Evolutionary conservation across 2,113 vertebrate species (phyloP).

Genomic region (Halcyon malimbica): DNA sequence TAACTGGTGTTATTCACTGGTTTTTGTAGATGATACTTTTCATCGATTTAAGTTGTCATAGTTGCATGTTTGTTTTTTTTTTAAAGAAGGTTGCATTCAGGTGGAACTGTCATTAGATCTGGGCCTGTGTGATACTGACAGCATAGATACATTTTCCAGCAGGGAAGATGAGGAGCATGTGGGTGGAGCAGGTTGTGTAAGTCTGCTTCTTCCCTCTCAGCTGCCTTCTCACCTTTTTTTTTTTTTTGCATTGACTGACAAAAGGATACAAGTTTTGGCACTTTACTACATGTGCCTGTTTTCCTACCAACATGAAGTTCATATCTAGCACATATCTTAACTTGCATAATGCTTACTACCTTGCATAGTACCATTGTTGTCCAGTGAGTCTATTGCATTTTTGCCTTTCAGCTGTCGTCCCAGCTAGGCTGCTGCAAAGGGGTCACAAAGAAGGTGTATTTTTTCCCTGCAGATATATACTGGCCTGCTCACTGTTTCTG

Average conservation of each 20-base stretch:
- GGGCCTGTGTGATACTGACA: neutral
- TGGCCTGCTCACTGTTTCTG: neutral
- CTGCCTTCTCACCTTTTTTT: neutral
- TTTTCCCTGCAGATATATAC: neutral
- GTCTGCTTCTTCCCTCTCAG: neutral
- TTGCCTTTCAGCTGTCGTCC: neutral
- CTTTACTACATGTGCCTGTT: neutral
- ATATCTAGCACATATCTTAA: neutral
- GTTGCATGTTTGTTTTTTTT: slow-evolving; percentile 20
- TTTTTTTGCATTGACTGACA: neutral
- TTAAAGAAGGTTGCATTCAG: neutral
- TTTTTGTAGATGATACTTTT: slow-evolving; percentile 38
- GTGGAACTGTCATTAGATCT: slow-evolving; percentile 26
- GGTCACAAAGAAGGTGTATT: neutral
- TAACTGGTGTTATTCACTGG: slow-evolving; percentile 1
- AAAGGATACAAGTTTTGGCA: neutral
- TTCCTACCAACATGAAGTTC: neutral
- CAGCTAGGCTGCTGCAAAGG: neutral
- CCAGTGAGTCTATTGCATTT: neutral
- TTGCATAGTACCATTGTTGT: slow-evolving; percentile 47
- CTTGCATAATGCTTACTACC: neutral
- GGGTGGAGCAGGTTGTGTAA: neutral
- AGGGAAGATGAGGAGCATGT: slow-evolving; percentile 1
- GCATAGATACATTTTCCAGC: neutral
- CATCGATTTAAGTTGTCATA: neutral